Conservation (phyloP, 2,113 vertebrate genomes). For the Cynopterus brachyotis region DNA sequence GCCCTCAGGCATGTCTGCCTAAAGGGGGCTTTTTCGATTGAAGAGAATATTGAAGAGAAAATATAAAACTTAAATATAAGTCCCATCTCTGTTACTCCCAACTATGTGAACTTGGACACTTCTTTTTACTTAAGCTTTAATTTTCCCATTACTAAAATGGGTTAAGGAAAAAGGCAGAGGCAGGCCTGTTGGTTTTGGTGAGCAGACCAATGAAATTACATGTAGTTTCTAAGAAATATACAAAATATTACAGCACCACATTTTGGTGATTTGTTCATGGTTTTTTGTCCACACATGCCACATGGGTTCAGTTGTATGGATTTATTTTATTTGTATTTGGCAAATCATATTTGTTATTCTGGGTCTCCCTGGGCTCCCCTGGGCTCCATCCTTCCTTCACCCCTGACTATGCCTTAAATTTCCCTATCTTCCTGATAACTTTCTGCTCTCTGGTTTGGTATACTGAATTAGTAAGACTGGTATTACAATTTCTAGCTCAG, state of each 20-base stretch:
- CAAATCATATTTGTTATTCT: neutral
- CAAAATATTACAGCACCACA: neutral
- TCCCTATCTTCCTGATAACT: neutral
- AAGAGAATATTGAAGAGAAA: neutral
- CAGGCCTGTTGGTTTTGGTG: neutral
- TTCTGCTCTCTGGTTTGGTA: neutral
- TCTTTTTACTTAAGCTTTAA: neutral
- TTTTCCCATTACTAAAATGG: neutral
- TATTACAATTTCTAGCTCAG: neutral
- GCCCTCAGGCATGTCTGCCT: neutral
- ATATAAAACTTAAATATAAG: neutral
- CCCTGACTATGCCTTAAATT: neutral
- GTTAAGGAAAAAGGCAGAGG: neutral
- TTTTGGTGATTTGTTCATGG: neutral
- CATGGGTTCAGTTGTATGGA: neutral
- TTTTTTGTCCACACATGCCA: neutral
- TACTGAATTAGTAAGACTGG: neutral
- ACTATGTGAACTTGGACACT: neutral
- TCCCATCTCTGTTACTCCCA: neutral
- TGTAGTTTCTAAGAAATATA: neutral
- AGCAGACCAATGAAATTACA: neutral
- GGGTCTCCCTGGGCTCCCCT: neutral
- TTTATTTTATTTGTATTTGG: neutral
- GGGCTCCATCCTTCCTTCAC: accelerated
- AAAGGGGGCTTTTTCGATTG: neutral